Conservation (phyloP, 2,888 invertebrate species). For the Conus canariensis region DNA sequence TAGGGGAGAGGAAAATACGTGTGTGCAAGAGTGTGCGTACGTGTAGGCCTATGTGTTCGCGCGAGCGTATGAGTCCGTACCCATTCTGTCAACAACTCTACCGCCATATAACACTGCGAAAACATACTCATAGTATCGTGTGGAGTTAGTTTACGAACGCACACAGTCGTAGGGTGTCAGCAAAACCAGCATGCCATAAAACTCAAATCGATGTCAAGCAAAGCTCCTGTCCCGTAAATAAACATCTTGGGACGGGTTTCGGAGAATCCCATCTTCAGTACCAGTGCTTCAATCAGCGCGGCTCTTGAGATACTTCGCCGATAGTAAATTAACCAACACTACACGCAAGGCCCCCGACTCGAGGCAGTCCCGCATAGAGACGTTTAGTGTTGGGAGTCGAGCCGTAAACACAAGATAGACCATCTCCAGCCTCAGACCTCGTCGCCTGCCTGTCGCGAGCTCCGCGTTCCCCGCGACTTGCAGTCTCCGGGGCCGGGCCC, state of each 20-base stretch:
- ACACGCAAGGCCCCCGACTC: not conserved
- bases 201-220: not conserved
- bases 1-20: not conserved
- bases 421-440: conserved; percentile 31
- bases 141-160: not conserved
- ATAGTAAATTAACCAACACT: conserved; percentile 15
- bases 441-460: conserved; percentile 40
- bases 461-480: conserved; percentile 21
- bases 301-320: not conserved
- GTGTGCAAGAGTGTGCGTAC: not conserved
- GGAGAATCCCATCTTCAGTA: not conserved
- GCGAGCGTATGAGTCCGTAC: not conserved
- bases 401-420: conserved; percentile 37
- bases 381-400: conserved; percentile 32
- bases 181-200: not conserved
- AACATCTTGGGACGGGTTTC: not conserved
- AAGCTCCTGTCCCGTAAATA: not conserved
- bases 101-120: no score
- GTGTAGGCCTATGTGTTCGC: not conserved
- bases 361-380: not conserved
- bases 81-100: no score
- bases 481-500: conserved; percentile 37
- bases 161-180: not conserved
- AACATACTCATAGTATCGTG: no score
- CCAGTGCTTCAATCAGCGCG: not conserved